Base-by-base conservation (phyloP, 2,797 vertebrate genomes). In the Nasua narica region DNA sequence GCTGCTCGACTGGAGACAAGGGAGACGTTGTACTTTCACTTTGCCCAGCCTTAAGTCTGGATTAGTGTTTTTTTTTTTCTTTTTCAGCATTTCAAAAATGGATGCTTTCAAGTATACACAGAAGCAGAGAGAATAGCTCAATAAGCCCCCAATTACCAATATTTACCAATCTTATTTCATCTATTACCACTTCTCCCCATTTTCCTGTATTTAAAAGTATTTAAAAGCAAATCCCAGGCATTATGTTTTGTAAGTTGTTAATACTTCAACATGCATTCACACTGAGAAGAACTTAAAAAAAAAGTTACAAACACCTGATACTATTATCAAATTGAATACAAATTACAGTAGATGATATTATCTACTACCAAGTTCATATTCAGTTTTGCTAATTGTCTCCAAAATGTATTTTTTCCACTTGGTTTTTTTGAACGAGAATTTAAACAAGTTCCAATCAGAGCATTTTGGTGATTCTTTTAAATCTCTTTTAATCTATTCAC, bases 141-240 rank as follows among this genome's bases (percentile, higher is more conserved):
- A 32, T 43, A 93, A 86, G 7, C 2, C 25, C 37, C 11, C 0
- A 69, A 46, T 82, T 67, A 82, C 9, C n/a, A 70, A 65, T 10
- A 52, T 60, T 87, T 95, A 35, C 23, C 54, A 84, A 18, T 78
- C 50, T 91, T 62, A 84, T 90, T 92, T 96, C 16, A 79, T 74
- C 62, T 4, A 54, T 58, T 32, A 90, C 25, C 10, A 48, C 2
- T 1, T 40, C 2, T 2, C 9, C n/a, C 12, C 9, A 19, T 58
- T 60, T 87, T 90, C 40, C 32, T 65, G n/a, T 65, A 32, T 62
- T 62, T 62, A 56, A 56, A n/a, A 91, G 23, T 86, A 77, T 77
- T 95, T 97, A 40, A 91, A 94, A 89, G 18, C 14, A 94, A 89
- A 69, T 86, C 27, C 40, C 84, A 67, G 35, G 37, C 3, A 52